phyloP scores from a whole-genome alignment of 92 coral and sea anemone species.

The Siderastrea radians region DNA sequence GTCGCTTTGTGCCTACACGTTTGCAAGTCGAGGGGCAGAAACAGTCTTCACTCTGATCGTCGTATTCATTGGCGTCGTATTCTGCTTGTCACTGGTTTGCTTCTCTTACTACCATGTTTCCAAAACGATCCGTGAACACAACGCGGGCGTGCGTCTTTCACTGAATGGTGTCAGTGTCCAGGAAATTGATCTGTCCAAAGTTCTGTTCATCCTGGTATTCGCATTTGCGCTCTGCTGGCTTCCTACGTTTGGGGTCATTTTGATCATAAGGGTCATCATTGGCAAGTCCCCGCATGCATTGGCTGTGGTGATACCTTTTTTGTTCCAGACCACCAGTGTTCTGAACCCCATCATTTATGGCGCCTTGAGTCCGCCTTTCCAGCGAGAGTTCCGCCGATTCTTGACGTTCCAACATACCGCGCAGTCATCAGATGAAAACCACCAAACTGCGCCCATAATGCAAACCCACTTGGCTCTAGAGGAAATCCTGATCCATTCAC shows the following conservation, averaged over 20 bases:
- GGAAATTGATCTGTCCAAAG: slow-evolving; percentile 38
- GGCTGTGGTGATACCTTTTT: slow-evolving; percentile 37
- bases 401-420: background rate
- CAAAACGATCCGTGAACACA: slow-evolving; percentile 12
- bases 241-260: slow-evolving; percentile 44
- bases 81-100: slow-evolving; percentile 35
- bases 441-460: background rate
- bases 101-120: slow-evolving; percentile 43
- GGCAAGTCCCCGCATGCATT: slow-evolving; percentile 29
- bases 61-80: slow-evolving; percentile 17
- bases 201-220: slow-evolving; percentile 27
- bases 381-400: slow-evolving; percentile 35
- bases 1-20: slow-evolving; percentile 31
- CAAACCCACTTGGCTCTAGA: background rate
- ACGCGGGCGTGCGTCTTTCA: slow-evolving; percentile 13
- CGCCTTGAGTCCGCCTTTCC: slow-evolving; percentile 45
- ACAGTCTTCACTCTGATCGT: slow-evolving; percentile 19
- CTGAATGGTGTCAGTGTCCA: slow-evolving; percentile 18
- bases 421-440: background rate
- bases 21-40: slow-evolving; percentile 18
- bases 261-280: slow-evolving; percentile 26
- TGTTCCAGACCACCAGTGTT: slow-evolving; percentile 43
- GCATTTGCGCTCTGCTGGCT: slow-evolving; percentile 49
- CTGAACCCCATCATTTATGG: slow-evolving; percentile 49
- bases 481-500: background rate